A percentile compares a stretch with the other conserved stretches of the same genome.
Evolutionary conservation across 2,797 vertebrate genomes (phyloP).

Genomic region (Gila robusta): DNA sequence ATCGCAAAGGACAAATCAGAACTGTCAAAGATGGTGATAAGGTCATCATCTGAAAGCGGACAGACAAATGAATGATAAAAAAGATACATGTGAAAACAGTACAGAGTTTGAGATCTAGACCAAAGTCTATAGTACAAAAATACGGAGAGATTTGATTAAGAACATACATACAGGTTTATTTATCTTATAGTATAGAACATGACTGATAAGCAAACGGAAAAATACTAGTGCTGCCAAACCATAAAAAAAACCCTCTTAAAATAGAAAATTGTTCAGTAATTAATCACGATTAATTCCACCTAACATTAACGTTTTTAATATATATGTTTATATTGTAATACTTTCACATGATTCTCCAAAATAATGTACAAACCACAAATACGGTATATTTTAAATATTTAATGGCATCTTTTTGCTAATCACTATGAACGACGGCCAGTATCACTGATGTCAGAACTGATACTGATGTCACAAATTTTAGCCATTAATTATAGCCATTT

Average conservation of each 20-base stretch:
- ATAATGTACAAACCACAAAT: not conserved
- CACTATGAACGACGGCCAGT: not conserved
- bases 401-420: not conserved
- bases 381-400: not conserved
- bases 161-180: not conserved
- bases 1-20: conserved; percentile 99
- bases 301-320: not conserved
- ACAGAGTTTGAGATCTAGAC: not conserved
- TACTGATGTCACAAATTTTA: too few species aligned
- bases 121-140: too few species aligned
- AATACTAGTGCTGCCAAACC: not conserved
- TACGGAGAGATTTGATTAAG: not conserved
- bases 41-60: conserved; percentile 89
- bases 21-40: conserved; percentile 99
- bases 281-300: too few species aligned
- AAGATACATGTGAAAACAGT: not conserved
- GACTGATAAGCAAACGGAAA: not conserved
- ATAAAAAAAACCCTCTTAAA: too few species aligned
- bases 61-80: not conserved
- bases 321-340: not conserved
- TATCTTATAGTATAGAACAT: not conserved
- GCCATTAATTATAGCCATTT: too few species aligned
- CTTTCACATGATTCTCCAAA: not conserved
- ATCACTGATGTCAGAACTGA: not conserved
- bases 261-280: too few species aligned